Conservation (phyloP, 2,113 vertebrate species). For the Typhlomys cinereus region DNA sequence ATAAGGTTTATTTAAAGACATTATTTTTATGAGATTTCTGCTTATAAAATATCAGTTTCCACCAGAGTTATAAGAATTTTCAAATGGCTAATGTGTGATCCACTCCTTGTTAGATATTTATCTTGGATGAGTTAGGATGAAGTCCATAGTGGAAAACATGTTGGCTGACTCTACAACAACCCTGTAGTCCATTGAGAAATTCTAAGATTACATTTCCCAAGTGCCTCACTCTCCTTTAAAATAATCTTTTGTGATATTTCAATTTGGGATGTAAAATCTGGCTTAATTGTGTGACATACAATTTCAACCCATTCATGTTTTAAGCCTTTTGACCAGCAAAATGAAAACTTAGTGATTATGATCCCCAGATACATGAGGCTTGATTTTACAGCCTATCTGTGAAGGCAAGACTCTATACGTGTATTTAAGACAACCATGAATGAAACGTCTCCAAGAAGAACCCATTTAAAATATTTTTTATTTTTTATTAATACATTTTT, state of each 20-base stretch:
- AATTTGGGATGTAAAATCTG: neutral
- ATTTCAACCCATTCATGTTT: neutral
- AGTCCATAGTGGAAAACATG: neutral
- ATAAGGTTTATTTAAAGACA: conserved; percentile 41
- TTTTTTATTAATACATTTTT: too few relatives aligned
- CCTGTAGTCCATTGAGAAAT: conserved; percentile 28
- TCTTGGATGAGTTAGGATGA: neutral
- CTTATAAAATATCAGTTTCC: conserved; percentile 51
- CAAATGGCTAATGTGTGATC: neutral
- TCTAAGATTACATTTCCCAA: neutral
- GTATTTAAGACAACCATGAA: neutral
- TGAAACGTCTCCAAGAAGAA: neutral
- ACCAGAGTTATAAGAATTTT: conserved; percentile 34
- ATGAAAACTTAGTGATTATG: neutral
- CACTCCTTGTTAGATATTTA: conserved; percentile 21
- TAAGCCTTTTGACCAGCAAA: neutral
- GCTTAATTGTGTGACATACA: neutral
- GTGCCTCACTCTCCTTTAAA: neutral
- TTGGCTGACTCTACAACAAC: neutral
- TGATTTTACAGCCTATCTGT: neutral
- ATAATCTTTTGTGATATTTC: neutral
- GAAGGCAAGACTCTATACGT: neutral
- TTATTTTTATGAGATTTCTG: conserved; percentile 35
- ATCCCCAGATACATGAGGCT: neutral
- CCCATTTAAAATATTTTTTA: neutral